Evolutionary conservation across 2,113 vertebrate genomes (phyloP), one percentile per base, ranked within the genome.

Genomic region (Lampris incognitus): DNA sequence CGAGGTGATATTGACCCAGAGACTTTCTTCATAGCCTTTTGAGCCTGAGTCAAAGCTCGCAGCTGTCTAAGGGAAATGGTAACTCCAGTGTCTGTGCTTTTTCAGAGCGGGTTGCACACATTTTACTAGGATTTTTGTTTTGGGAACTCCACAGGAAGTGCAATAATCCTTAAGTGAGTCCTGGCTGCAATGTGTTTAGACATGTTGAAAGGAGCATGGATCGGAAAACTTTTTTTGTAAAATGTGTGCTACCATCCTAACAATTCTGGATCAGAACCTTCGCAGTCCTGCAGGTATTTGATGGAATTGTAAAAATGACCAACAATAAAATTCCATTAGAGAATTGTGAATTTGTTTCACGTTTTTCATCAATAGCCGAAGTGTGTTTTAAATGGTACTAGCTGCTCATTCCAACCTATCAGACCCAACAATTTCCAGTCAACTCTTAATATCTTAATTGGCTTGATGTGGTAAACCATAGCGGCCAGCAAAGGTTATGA

Each of bases 301-400:
- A 83, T 81, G 77, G 82, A 86, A 80, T 63, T 82, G 46, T 62
- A 85, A 36, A 85, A 87, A 82, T 5, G 75, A 86, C 78, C 11
- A 72, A 82, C 70, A 91, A 92, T 90, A 92, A 87, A 93, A 87
- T 74, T 87, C 72, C 80, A 88, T 80, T 89, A 81, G 64, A 84
- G 58, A 89, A 82, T 84, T 79, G 58, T 69, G 59, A 70, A 7
- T 24, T 24, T 24, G 24, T 24, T 24, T 24, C 24, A 24, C 24
- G 24, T 24, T 24, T 24, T 24, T 24, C 24, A 24, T 24, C 24
- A 24, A 24, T 24, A 24, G 24, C 24, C 24, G 24, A 24, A 24
- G 24, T 24, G 24, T 24, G 24, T 24, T 24, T 24, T 24, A 24
- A 24, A 24, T 24, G 24, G 24, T 24, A 24, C 24, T 24, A 24